phyloP scores from a whole-genome alignment of 2,888 invertebrate species.

The Falcaria lacertinaria region DNA sequence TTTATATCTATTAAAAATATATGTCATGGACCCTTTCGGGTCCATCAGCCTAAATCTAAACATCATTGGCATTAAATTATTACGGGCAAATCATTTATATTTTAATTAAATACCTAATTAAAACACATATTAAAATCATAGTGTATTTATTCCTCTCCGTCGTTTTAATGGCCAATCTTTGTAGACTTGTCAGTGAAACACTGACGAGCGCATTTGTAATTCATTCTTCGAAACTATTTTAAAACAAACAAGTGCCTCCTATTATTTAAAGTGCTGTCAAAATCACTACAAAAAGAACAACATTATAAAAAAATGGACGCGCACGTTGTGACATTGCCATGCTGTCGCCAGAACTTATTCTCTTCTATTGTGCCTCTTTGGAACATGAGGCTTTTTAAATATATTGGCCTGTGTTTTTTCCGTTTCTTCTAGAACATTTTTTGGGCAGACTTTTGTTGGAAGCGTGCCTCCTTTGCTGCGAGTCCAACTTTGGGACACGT shows the following conservation, averaged over 20 bases:
- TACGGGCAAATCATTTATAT: no score
- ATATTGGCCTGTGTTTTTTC: conserved; percentile 52
- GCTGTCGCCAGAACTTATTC: conserved; percentile 63
- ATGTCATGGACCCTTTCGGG: no score
- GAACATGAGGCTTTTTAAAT: conserved; percentile 62
- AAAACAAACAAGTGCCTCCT: conserved; percentile 2
- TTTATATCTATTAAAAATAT: no score
- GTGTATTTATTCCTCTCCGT: no score
- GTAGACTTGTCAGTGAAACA: background rate
- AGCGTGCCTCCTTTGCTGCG: conserved; percentile 57
- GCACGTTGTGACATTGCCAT: conserved; percentile 38
- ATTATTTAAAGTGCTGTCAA: conserved; percentile 2
- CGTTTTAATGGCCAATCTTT: background rate
- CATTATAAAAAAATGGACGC: conserved; percentile 25
- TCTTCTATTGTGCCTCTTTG: conserved; percentile 60
- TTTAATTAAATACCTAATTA: no score
- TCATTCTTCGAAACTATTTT: background rate
- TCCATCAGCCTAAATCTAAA: no score
- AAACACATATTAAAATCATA: no score
- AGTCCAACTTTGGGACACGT: conserved; percentile 50
- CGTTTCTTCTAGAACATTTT: conserved; percentile 34
- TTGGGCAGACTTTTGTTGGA: conserved; percentile 51
- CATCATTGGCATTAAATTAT: no score
- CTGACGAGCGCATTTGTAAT: background rate
- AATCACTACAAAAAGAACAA: conserved; percentile 18